Evolutionary conservation across 2,888 invertebrate species (phyloP), one percentile per base, ranked within the genome.

Genomic region (Megastigmus dorsalis): DNA sequence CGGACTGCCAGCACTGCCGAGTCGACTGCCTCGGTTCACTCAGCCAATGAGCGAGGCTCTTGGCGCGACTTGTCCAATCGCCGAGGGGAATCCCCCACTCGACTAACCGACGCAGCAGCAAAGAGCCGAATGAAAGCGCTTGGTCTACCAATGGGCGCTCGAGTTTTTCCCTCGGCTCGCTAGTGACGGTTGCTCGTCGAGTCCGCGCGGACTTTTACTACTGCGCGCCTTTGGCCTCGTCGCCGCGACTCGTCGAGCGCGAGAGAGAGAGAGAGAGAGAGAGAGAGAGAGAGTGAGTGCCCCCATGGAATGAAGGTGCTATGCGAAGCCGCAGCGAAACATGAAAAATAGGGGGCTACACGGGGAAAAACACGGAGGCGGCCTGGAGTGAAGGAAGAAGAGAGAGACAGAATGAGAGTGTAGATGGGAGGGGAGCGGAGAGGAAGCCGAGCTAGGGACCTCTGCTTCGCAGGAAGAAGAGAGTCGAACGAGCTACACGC

Each of bases 301-400:
- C 65, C 60, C 70, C 57, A 68, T 62, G 76, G 76, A 72, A 86
- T 84, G 85, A 87, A 87, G 87, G 87, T 88, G 87, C 87, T 86
- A 85, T 83, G 84, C 86, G 87, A 87, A 88, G 87, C 87, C 87
- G 86, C 88, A 88, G 85, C 86, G 87, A 87, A 88, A 88, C 88
- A 88, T 88, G 87, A 88, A 88, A 87, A 88, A 88, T 87, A 87
- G 86, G 86, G 86, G 87, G 85, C 84, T 86, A 87, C 86, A 87
- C 80, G 84, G 84, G 85, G 84, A 88, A 87, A 88, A 88, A 88
- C 86, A 87, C 83, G 77, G 70, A 74, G 78, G 77, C 76, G 74
- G 75, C 78, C 76, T 77, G 65, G 77, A 73, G 74, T 62, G 71
- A 76, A 60, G 79, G 80, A 59, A 76, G 79, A 77, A 57, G 73